phyloP scores from a whole-genome alignment of 2,888 invertebrate genomes.

The Campoplex capitator region DNA sequence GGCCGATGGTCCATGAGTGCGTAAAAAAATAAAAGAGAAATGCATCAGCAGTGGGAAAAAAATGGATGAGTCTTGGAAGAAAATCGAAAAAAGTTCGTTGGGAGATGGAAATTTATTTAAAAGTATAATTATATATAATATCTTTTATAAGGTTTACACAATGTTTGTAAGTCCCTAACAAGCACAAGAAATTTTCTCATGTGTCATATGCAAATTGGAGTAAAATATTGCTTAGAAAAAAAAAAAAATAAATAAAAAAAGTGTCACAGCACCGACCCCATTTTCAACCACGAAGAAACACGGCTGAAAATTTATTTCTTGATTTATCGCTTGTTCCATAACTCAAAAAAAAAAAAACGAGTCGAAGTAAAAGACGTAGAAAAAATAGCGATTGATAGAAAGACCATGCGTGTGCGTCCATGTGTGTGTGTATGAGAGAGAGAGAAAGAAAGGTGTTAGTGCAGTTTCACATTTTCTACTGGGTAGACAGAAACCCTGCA shows the following conservation, averaged over 20 bases:
- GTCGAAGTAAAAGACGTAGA: background rate
- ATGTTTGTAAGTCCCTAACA: background rate
- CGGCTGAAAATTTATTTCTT: background rate
- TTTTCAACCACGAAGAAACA: slow-evolving; percentile 12
- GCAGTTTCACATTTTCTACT: slow-evolving; percentile 15
- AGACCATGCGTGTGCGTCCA: background rate
- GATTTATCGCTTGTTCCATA: slow-evolving; percentile 15
- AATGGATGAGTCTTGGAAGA: too few species aligned
- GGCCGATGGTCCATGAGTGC: background rate
- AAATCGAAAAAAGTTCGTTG: too few species aligned
- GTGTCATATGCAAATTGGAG: background rate
- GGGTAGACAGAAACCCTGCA: slow-evolving; percentile 52
- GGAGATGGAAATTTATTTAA: too few species aligned
- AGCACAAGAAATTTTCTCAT: background rate
- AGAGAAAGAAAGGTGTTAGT: background rate
- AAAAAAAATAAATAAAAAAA: background rate
- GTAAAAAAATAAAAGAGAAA: background rate
- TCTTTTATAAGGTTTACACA: background rate
- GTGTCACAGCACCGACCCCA: background rate
- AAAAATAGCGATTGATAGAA: slow-evolving; percentile 7
- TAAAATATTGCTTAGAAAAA: background rate
- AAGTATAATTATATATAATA: too few species aligned
- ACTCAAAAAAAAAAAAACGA: slow-evolving; percentile 14
- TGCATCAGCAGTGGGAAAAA: background rate
- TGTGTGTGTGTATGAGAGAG: background rate